These are phyloP conservation scores for Cotesia chilonis DNA, from an alignment of 1,140 invertebrate species.

Conservation along the genomic window DNA sequence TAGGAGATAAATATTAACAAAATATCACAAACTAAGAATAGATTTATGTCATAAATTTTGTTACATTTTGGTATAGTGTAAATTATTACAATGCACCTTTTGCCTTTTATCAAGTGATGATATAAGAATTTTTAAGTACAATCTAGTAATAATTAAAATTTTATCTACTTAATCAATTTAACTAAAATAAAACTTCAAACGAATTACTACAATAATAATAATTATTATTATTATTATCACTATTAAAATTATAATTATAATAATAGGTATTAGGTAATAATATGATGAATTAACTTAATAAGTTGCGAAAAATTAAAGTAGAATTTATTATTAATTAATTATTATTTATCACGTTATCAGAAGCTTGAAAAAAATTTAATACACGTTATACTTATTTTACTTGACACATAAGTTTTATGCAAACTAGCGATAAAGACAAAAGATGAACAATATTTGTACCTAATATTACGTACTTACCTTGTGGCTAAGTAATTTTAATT, in stretches of 20 bases:
- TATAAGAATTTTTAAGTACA: slow-evolving; percentile 17
- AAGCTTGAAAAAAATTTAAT: too few relatives aligned
- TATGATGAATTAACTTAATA: too few relatives aligned
- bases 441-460: slow-evolving; percentile 16
- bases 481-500: slow-evolving; percentile 18
- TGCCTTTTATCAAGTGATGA: slow-evolving; percentile 18
- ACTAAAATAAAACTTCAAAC: neutral
- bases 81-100: slow-evolving; percentile 8
- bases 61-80: neutral
- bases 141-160: slow-evolving; percentile 14
- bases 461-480: slow-evolving; percentile 20
- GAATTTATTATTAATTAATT: too few relatives aligned
- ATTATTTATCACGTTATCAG: too few relatives aligned
- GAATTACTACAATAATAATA: neutral
- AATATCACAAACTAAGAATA: neutral
- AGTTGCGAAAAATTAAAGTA: too few relatives aligned
- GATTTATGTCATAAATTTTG: neutral
- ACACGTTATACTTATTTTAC: too few relatives aligned
- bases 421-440: neutral
- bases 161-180: neutral
- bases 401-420: too few relatives aligned
- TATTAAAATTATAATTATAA: too few relatives aligned
- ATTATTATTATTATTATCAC: too few relatives aligned
- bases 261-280: too few relatives aligned
- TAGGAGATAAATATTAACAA: neutral